Evolutionary conservation across 2,113 vertebrate genomes (phyloP).

Genomic region (Salvelinus fontinalis): DNA sequence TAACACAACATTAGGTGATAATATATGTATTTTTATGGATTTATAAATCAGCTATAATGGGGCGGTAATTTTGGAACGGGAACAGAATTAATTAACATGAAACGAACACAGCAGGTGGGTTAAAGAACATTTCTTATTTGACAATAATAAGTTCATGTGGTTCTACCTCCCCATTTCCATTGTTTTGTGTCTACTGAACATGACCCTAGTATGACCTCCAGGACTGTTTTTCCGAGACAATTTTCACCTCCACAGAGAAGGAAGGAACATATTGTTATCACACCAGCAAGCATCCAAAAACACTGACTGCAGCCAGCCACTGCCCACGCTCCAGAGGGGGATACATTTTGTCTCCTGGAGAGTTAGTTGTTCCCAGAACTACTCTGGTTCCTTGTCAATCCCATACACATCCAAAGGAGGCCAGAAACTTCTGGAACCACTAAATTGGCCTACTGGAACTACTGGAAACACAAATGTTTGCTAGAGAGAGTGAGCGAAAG

Average conservation of each 20-base stretch:
- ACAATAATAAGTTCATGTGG: no score
- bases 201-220: conserved; percentile 17
- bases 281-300: conserved; percentile 9
- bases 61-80: no score
- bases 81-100: no score
- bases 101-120: no score
- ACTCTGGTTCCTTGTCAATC: conserved; percentile 20
- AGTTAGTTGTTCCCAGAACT: conserved; percentile 21
- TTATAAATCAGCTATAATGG: no score
- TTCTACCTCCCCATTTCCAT: no score
- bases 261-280: conserved; percentile 50
- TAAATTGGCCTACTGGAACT: no score
- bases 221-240: background rate
- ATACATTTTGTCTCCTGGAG: conserved; percentile 12
- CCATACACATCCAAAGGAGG: conserved; percentile 15
- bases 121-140: background rate
- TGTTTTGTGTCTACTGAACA: no score
- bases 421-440: no score
- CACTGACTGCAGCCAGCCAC: conserved; percentile 4
- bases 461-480: background rate
- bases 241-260: conserved; percentile 32
- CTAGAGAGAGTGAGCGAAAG: no score
- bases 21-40: no score
- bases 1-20: no score
- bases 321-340: conserved; percentile 13